Base-by-base conservation (phyloP, 2,113 vertebrate species). In the Eidolon helvum region DNA sequence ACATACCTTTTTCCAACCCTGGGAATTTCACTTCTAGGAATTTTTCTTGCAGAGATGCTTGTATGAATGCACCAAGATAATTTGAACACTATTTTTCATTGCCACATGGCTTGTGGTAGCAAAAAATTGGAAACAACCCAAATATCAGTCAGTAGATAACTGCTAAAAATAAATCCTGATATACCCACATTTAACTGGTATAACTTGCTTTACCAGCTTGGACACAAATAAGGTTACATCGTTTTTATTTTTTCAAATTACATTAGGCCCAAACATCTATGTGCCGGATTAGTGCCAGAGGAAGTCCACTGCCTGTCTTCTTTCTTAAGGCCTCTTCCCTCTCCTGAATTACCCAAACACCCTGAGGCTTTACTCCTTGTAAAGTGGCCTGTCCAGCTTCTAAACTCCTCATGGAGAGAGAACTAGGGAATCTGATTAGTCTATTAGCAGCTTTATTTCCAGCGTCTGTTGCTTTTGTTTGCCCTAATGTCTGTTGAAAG, bases 81-180 rank as follows among this genome's bases (percentile, higher is more conserved):
- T 66, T 28, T 86, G 53, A 82, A 74, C 21, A 53, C 5, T 15
- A 68, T 26, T 96, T 84, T 33, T 77, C 53, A 68, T 18, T 77
- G 94, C 82, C 57, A 68, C 61, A 10, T 69, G 68, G 72, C 68
- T 89, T 90, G 35, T 75, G 61, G 85, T 59, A 92, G 68, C 24
- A 93, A 79, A 95, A 82, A 80, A 71, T 9, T 93, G 93, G 72
- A 95, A 96, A 86, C 63, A 87, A 78, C 24, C 61, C 95, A 96
- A 97, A 91, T 92, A 96, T 68, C 89, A 97, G 87, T 86, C 75
- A 75, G 96, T 95, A 96, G 86, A 72, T 92, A 96, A 92, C 38
- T 53, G 68, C 93, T 98, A 97, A 97, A 97, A 94, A 95, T 97
- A 94, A 94, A 96, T 93, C 77, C 89, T 63, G n/a, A 96, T 95